Conservation (phyloP, 2,113 vertebrate species). For the Willisornis vidua region DNA sequence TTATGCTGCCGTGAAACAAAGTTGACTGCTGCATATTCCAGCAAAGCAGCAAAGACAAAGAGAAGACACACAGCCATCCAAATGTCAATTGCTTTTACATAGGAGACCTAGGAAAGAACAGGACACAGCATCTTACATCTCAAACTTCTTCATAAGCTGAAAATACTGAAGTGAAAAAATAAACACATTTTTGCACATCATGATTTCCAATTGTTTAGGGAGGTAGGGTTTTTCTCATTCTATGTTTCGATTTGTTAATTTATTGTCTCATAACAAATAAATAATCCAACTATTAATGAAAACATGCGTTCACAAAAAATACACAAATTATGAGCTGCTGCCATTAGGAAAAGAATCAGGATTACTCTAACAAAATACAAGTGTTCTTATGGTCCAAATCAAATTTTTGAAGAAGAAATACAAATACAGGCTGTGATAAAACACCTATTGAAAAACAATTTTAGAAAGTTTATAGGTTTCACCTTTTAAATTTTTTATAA, state of each 20-base stretch:
- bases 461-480: background rate
- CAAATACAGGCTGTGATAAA: fast-evolving
- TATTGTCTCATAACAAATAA: background rate
- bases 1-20: conserved; percentile 99
- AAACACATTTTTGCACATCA: background rate
- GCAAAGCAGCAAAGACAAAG: conserved; percentile 95
- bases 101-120: conserved; percentile 86
- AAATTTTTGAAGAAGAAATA: background rate
- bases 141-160: background rate
- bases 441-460: background rate
- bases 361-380: background rate
- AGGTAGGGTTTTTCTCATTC: background rate
- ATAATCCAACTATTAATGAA: background rate
- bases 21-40: conserved; percentile 98
- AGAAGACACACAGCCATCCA: conserved; percentile 99
- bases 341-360: background rate
- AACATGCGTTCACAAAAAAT: background rate
- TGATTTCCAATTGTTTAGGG: background rate
- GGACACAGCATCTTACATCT: background rate
- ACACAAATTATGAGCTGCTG: background rate
- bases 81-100: conserved; percentile 98
- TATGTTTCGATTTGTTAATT: background rate
- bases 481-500: background rate
- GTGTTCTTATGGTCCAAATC: background rate
- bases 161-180: background rate